These are phyloP conservation scores for Anthrax anthrax DNA, from an alignment of 2,888 invertebrate species.

Conservation along the genomic window DNA sequence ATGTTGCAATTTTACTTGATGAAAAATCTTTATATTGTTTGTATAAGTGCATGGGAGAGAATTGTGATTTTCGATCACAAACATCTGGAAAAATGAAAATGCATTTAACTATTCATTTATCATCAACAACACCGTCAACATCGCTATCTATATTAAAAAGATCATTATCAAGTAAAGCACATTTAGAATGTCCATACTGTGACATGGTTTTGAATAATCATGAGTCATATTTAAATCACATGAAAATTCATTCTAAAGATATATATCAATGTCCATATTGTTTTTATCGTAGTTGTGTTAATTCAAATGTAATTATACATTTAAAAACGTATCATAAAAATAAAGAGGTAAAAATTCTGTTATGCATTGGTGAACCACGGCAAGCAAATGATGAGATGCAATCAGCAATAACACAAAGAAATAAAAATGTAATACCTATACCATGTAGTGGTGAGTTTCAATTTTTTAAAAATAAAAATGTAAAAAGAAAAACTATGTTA, in stretches of 20 bases:
- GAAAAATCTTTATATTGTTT: slow-evolving; percentile 16
- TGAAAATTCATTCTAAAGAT: slow-evolving; percentile 47
- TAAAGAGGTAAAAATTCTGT: neutral
- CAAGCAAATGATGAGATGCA: neutral
- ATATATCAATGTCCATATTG: slow-evolving; percentile 50
- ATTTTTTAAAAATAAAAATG: neutral
- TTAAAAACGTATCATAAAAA: slow-evolving; percentile 6
- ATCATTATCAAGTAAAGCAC: slow-evolving; percentile 18
- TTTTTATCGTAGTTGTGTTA: slow-evolving; percentile 43
- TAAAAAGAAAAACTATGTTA: no score
- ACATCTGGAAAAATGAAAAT: slow-evolving; percentile 23
- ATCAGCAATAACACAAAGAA: neutral
- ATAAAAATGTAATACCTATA: slow-evolving; percentile 12
- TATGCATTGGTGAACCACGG: slow-evolving; percentile 2
- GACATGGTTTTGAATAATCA: slow-evolving; percentile 27
- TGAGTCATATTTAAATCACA: slow-evolving; percentile 41
- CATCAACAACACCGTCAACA: neutral
- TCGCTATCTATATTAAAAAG: no score
- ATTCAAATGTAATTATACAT: slow-evolving; percentile 9
- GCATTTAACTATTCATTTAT: slow-evolving; percentile 32
- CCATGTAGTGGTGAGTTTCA: slow-evolving; percentile 9
- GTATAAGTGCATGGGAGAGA: slow-evolving; percentile 41
- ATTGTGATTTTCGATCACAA: slow-evolving; percentile 38
- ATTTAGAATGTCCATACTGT: slow-evolving; percentile 46
- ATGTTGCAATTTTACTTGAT: slow-evolving; percentile 3